Percentiles rank a stretch among this genome's conserved stretches.
Evolutionary conservation across 1,140 invertebrate species (phyloP).

Genomic region (Harpegnathos saltator): DNA sequence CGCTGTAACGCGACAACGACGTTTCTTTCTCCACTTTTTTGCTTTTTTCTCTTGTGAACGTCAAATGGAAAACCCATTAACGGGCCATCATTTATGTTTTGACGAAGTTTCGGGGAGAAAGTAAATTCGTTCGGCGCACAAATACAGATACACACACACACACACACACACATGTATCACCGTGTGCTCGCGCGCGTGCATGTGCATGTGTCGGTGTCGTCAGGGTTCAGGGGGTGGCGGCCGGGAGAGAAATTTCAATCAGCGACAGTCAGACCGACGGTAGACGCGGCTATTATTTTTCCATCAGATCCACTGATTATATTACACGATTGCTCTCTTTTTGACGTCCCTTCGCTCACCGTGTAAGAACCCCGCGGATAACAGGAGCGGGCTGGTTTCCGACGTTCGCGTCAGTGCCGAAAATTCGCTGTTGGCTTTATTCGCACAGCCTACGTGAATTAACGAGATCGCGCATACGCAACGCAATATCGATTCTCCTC

Average conservation of each 20-base stretch:
- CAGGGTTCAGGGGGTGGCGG: background rate
- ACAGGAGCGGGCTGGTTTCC: constrained; percentile 26
- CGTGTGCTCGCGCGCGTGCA: background rate
- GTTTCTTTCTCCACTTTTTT: background rate
- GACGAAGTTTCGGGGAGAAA: constrained; percentile 69
- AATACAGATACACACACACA: constrained; percentile 1
- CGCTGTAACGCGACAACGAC: constrained; percentile 38
- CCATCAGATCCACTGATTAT: constrained; percentile 84
- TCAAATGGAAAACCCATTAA: constrained; percentile 63
- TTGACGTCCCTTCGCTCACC: constrained; percentile 59
- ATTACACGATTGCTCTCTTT: constrained; percentile 80
- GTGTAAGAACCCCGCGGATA: constrained; percentile 30
- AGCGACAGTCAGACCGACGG: constrained; percentile 73
- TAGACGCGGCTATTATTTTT: constrained; percentile 84
- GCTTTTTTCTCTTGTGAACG: background rate
- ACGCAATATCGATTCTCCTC: too few relatives aligned
- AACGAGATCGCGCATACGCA: background rate
- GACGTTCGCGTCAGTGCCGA: constrained; percentile 32
- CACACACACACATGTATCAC: background rate
- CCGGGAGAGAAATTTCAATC: constrained; percentile 81
- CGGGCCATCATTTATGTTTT: constrained; percentile 66
- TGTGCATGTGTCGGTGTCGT: constrained; percentile 16
- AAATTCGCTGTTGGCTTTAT: constrained; percentile 10
- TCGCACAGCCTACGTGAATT: constrained; percentile 13
- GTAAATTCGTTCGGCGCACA: constrained; percentile 66